Percentiles rank a stretch among this genome's conserved stretches.
phyloP scores from a whole-genome alignment of 2,113 vertebrate genomes.

The Pseudopodoces humilis region DNA sequence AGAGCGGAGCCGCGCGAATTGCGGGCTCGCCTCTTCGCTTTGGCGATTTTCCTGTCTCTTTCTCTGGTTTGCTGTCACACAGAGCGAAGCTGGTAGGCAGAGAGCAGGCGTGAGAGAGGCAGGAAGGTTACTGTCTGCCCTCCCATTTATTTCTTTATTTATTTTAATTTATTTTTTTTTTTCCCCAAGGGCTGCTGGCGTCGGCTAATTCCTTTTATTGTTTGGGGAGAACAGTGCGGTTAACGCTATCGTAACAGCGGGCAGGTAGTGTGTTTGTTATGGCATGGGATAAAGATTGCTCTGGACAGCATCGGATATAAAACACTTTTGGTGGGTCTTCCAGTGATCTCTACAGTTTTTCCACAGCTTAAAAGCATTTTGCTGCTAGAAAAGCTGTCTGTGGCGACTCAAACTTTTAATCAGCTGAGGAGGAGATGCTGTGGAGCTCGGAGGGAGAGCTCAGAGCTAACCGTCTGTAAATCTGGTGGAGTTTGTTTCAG shows the following conservation, averaged over 20 bases:
- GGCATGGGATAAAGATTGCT: neutral
- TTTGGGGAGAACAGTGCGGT: conserved; percentile 4
- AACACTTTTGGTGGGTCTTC: neutral
- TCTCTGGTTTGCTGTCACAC: conserved; percentile 18
- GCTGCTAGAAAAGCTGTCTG: neutral
- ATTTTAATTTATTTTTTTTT: neutral
- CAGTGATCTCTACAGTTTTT: neutral
- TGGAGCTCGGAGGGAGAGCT: neutral
- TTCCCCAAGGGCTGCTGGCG: neutral
- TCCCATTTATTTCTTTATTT: neutral
- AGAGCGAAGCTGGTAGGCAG: conserved; percentile 3
- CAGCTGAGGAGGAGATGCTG: conserved; percentile 26
- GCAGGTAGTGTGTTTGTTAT: conserved; percentile 36
- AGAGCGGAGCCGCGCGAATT: conserved; percentile 30
- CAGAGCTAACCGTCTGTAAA: neutral
- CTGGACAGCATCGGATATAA: neutral
- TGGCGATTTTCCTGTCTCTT: neutral
- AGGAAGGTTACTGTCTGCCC: conserved; percentile 26
- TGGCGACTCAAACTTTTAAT: conserved; percentile 69
- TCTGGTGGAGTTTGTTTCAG: conserved; percentile 47
- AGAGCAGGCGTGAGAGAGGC: conserved; percentile 9
- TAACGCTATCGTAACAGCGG: neutral
- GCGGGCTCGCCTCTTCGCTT: neutral
- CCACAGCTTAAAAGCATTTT: neutral
- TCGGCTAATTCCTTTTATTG: conserved; percentile 70